These are phyloP conservation scores for Physocephala rufipes DNA, from an alignment of 2,888 invertebrate genomes.

Conservation along the genomic window DNA sequence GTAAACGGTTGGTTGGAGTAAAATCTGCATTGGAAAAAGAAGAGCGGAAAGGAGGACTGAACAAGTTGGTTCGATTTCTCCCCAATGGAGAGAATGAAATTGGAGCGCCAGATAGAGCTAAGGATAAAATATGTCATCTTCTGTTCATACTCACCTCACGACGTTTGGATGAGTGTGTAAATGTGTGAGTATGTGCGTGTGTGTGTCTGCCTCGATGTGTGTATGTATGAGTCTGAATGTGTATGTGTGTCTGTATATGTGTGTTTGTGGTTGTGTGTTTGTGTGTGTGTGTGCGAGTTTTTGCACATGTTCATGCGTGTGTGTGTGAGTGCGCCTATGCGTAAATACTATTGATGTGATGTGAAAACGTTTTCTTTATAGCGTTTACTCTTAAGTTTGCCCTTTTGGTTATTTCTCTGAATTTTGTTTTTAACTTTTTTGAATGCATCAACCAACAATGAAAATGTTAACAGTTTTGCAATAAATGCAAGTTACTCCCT, in stretches of 20 bases:
- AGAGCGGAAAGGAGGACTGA: too few species aligned
- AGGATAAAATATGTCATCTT: too few species aligned
- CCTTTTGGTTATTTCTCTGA: neutral
- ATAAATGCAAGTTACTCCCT: too few species aligned
- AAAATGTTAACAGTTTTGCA: too few species aligned
- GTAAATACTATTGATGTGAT: neutral
- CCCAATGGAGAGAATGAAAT: too few species aligned
- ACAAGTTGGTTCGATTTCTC: too few species aligned
- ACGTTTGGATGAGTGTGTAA: neutral
- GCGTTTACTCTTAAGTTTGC: too few species aligned
- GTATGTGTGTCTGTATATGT: too few species aligned
- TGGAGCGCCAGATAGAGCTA: too few species aligned
- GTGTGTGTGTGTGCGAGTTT: conserved; percentile 5
- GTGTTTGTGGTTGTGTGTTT: neutral
- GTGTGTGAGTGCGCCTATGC: neutral
- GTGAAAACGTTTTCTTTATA: neutral
- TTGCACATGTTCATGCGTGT: neutral
- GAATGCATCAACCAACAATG: too few species aligned
- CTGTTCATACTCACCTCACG: neutral
- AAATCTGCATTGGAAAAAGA: neutral
- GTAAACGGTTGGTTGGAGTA: neutral
- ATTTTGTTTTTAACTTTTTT: too few species aligned
- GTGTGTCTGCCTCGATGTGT: neutral
- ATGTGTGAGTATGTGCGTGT: neutral
- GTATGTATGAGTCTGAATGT: neutral